Percentiles rank a stretch among this genome's conserved stretches.
Evolutionary conservation across 2,888 invertebrate genomes (phyloP).

Genomic region (Drosophila cognata): DNA sequence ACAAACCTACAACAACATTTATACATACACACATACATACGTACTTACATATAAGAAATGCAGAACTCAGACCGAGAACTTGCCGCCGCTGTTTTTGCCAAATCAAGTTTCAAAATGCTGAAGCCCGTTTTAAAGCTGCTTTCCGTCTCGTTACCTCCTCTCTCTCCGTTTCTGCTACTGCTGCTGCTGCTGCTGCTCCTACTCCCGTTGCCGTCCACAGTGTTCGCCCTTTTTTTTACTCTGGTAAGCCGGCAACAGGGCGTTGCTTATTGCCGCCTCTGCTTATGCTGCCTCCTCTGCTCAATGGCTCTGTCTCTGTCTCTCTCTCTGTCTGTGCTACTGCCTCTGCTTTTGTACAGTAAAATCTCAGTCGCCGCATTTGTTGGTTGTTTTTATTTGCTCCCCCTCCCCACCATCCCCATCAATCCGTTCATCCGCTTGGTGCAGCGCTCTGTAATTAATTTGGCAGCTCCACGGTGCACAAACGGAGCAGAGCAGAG

Average conservation of each 20-base stretch:
- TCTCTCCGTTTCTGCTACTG: neutral
- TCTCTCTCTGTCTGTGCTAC: neutral
- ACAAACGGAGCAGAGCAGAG: conserved; percentile 17
- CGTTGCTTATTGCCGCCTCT: conserved; percentile 46
- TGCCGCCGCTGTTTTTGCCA: conserved; percentile 38
- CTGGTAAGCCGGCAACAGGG: conserved; percentile 36
- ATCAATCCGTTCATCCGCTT: conserved; percentile 54
- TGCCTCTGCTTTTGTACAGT: conserved; percentile 30
- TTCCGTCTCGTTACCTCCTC: conserved; percentile 28
- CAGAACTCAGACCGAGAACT: conserved; percentile 37
- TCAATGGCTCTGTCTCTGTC: neutral
- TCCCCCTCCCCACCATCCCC: neutral
- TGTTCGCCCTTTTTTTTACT: conserved; percentile 32
- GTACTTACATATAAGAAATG: conserved; percentile 7
- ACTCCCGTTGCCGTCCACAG: neutral
- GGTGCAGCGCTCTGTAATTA: conserved; percentile 77
- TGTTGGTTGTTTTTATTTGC: conserved; percentile 28
- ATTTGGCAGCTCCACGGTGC: conserved; percentile 66
- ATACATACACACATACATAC: conserved; percentile 13
- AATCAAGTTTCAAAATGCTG: conserved; percentile 69
- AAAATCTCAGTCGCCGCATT: conserved; percentile 44
- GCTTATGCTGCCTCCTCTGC: conserved; percentile 8
- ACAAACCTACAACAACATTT: conserved; percentile 68
- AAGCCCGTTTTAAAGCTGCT: conserved; percentile 64
- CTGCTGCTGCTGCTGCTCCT: neutral